phyloP scores from a whole-genome alignment of 2,888 invertebrate genomes.

The Heliothis peltigera region DNA sequence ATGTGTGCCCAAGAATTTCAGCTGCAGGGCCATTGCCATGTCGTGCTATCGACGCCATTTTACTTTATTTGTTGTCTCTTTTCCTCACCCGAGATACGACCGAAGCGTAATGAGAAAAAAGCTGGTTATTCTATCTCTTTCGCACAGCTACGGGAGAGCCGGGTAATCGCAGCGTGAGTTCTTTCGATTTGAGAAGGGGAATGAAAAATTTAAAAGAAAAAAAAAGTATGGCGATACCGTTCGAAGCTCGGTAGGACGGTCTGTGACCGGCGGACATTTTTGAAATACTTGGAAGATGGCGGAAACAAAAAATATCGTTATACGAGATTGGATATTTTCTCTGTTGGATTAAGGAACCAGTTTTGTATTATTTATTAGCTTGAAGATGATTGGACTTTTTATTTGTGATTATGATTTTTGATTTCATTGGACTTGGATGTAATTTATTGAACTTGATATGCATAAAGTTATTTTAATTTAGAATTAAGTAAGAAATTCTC shows the following conservation, averaged over 20 bases:
- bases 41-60: slow-evolving; percentile 83
- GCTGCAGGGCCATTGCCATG: slow-evolving; percentile 73
- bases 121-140: slow-evolving; percentile 71
- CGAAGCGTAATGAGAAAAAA: slow-evolving; percentile 66
- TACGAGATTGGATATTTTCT: slow-evolving; percentile 27
- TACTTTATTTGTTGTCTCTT: slow-evolving; percentile 79
- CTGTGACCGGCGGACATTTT: slow-evolving; percentile 65
- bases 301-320: slow-evolving; percentile 56
- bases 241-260: slow-evolving; percentile 65
- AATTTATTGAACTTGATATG: too few relatives aligned
- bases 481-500: neutral
- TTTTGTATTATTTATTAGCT: slow-evolving; percentile 18
- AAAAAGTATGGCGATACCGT: slow-evolving; percentile 73
- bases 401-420: neutral
- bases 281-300: slow-evolving; percentile 68
- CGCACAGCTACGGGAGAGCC: slow-evolving; percentile 65
- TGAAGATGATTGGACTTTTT: slow-evolving; percentile 11
- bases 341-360: slow-evolving; percentile 16
- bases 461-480: neutral
- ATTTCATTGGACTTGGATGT: neutral
- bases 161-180: slow-evolving; percentile 78
- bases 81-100: slow-evolving; percentile 62
- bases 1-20: slow-evolving; percentile 81
- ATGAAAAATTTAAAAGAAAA: slow-evolving; percentile 80
- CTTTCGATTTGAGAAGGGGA: slow-evolving; percentile 84